Conservation (phyloP, 2,113 vertebrate genomes). For the Platysteira castanea region DNA sequence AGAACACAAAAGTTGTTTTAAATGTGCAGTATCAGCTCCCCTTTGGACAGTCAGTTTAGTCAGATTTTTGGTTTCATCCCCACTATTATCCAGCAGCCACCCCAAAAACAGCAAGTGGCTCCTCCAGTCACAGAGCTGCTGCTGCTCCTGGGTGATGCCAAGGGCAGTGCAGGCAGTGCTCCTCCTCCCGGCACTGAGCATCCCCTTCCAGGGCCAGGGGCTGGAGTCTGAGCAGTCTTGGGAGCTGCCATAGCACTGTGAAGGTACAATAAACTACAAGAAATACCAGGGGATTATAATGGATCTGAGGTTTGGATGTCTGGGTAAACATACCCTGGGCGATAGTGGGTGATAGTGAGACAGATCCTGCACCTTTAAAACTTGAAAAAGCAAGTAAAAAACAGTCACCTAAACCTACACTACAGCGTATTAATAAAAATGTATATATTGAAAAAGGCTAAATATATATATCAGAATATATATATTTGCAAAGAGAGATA, state of each 20-base stretch:
- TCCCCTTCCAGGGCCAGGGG: constrained; percentile 3
- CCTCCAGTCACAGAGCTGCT: not conserved
- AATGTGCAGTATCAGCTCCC: constrained; percentile 74
- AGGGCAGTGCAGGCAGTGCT: constrained; percentile 17
- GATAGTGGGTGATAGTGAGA: not conserved
- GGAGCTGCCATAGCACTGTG: not conserved
- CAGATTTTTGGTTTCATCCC: not conserved
- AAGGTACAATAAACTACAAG: not conserved
- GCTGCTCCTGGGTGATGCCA: not conserved
- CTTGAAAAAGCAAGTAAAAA: constrained; percentile 65
- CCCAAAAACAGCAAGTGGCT: not conserved
- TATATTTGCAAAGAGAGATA: constrained; percentile 53
- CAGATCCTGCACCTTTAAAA: constrained; percentile 83
- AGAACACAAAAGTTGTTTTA: constrained; percentile 73
- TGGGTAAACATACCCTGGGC: not conserved
- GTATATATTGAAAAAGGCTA: constrained; percentile 36
- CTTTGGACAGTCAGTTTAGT: not conserved
- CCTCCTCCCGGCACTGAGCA: not conserved
- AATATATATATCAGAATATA: constrained; percentile 50
- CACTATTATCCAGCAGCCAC: not conserved
- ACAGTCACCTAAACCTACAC: constrained; percentile 43
- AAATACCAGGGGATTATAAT: not conserved
- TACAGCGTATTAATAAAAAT: constrained; percentile 14
- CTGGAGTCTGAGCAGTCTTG: not conserved
- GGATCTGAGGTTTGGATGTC: not conserved